Conservation (phyloP, 2,797 vertebrate species). For the Aldrovandia affinis region DNA sequence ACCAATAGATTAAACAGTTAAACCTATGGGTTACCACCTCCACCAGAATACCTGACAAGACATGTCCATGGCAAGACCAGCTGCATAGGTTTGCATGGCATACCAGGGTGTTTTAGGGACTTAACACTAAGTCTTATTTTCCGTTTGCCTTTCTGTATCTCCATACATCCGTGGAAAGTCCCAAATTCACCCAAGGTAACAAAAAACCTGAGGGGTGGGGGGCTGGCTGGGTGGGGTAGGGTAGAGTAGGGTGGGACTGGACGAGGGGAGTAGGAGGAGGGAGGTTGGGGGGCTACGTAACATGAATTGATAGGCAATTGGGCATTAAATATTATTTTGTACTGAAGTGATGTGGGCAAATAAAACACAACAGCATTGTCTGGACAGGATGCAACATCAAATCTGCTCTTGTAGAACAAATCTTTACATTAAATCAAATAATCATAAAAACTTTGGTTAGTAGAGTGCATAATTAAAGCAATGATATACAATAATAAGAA, state of each 20-base stretch:
- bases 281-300: too few relatives aligned
- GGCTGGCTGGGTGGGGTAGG: conserved; percentile 23
- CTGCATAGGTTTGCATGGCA: conserved; percentile 54
- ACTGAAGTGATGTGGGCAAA: not conserved
- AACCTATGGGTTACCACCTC: not conserved
- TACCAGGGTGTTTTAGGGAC: conserved; percentile 71
- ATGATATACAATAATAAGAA: not conserved
- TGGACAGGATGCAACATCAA: not conserved
- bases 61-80: conserved; percentile 41
- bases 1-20: not conserved
- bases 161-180: conserved; percentile 74
- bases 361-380: not conserved
- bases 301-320: not conserved
- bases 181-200: conserved; percentile 78
- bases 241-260: conserved; percentile 33
- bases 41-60: not conserved
- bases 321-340: not conserved
- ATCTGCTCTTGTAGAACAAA: not conserved
- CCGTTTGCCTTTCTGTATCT: conserved; percentile 64
- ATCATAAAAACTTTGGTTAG: not conserved
- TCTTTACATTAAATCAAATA: not conserved
- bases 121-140: conserved; percentile 66
- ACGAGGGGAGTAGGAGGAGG: conserved; percentile 7
- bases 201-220: conserved; percentile 38
- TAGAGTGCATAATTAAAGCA: not conserved